These are phyloP conservation scores for Phalacrocorax carbo DNA, from an alignment of 2,113 vertebrate species.

Conservation along the genomic window DNA sequence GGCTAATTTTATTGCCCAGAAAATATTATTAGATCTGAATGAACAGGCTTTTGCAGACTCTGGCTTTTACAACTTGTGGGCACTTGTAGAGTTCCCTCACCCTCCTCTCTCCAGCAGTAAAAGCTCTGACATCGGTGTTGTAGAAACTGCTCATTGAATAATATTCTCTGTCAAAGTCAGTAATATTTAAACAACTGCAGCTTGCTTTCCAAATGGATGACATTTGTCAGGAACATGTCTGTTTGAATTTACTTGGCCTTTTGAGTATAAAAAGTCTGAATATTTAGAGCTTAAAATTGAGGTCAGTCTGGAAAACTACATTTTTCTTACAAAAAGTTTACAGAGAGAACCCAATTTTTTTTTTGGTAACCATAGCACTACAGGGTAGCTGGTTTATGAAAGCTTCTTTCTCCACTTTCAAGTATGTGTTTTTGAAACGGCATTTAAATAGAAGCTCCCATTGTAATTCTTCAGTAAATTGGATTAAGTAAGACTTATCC, in stretches of 20 bases:
- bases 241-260: conserved; percentile 38
- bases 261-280: neutral
- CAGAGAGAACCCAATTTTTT: neutral
- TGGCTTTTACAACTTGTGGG: neutral
- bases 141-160: neutral
- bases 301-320: conserved; percentile 14
- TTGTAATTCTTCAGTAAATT: neutral
- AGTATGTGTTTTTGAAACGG: neutral
- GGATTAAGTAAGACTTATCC: neutral
- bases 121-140: neutral
- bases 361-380: neutral
- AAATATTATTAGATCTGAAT: conserved; percentile 25
- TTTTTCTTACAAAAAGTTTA: conserved; percentile 5
- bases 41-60: neutral
- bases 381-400: neutral
- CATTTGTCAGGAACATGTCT: conserved; percentile 42
- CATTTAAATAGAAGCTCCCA: neutral
- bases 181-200: conserved; percentile 43
- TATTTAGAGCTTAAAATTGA: conserved; percentile 38
- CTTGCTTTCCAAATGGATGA: conserved; percentile 33
- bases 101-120: neutral
- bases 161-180: neutral
- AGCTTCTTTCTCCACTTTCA: neutral
- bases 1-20: neutral
- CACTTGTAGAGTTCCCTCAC: neutral